A percentile compares a stretch with the other conserved stretches of the same genome.
Evolutionary conservation across 1,140 invertebrate species (phyloP).

Genomic region (Portunus trituberculatus): DNA sequence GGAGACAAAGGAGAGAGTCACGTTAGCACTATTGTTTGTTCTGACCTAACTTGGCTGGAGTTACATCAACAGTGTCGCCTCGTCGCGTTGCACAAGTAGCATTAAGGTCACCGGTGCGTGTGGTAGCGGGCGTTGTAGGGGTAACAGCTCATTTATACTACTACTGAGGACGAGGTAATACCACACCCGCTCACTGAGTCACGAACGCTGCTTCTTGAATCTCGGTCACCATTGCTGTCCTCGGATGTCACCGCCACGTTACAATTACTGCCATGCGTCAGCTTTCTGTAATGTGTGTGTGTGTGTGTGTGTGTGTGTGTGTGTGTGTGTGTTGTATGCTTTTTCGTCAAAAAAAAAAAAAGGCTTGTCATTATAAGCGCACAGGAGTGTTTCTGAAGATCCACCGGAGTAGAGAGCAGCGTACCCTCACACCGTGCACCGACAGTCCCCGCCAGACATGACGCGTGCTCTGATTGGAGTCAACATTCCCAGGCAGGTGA

Average conservation of each 20-base stretch:
- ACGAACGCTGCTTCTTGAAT: not conserved
- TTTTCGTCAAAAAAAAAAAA: not conserved
- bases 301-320: constrained; percentile 41
- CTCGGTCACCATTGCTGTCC: not conserved
- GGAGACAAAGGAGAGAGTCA: too few species aligned
- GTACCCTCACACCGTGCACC: not conserved
- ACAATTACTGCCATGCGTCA: not conserved
- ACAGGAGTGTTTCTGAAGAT: not conserved
- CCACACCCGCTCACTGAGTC: not conserved
- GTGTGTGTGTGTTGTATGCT: not conserved
- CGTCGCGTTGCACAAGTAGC: not conserved
- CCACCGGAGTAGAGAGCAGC: not conserved
- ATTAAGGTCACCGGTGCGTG: not conserved
- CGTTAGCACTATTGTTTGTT: too few species aligned
- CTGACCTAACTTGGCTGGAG: too few species aligned
- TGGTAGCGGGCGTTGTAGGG: not conserved
- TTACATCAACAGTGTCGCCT: too few species aligned
- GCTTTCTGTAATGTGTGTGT: not conserved
- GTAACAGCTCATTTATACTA: too few species aligned
- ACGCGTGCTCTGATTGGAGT: not conserved
- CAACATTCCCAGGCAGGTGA: not conserved
- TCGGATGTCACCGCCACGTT: not conserved
- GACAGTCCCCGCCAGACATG: not conserved
- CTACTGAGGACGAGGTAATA: not conserved
- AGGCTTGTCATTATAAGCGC: not conserved